phyloP scores from a whole-genome alignment of 2,113 vertebrate genomes.

The Pelecanoides urinatrix region DNA sequence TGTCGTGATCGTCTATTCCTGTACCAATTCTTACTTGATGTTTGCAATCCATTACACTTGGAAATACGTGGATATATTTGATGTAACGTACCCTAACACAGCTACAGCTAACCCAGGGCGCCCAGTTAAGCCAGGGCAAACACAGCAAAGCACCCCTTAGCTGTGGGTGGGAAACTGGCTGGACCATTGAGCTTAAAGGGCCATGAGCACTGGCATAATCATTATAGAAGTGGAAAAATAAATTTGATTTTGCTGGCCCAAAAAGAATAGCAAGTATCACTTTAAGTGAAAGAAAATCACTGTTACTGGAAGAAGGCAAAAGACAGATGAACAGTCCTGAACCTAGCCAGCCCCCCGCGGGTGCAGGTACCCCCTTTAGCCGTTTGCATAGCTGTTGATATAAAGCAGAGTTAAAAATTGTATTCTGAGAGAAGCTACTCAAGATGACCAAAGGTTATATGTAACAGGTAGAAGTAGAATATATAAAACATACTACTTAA shows the following conservation, averaged over 20 bases:
- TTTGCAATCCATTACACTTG: not conserved
- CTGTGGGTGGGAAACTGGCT: not conserved
- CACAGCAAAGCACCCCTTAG: not conserved
- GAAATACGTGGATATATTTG: not conserved
- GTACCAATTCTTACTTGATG: not conserved
- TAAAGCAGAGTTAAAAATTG: not conserved
- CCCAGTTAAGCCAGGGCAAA: not conserved
- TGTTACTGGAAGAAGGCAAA: not conserved
- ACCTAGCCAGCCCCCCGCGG: rapidly evolving
- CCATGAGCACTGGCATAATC: not conserved
- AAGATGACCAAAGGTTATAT: not conserved
- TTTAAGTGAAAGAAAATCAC: not conserved
- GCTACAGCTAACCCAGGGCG: not conserved
- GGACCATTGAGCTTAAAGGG: not conserved
- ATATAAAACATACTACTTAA: not conserved
- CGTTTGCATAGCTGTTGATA: not conserved
- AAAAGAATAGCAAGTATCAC: not conserved
- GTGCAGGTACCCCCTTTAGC: not conserved
- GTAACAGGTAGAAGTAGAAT: not conserved
- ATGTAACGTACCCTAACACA: rapidly evolving
- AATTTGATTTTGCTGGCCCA: not conserved
- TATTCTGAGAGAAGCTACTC: not conserved
- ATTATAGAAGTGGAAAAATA: not conserved
- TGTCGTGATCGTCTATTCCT: not conserved
- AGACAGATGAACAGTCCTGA: not conserved